Evolutionary conservation across 2,888 invertebrate genomes (phyloP), one percentile per base, ranked within the genome.

Genomic region (Thysanoteuthis rhombus): DNA sequence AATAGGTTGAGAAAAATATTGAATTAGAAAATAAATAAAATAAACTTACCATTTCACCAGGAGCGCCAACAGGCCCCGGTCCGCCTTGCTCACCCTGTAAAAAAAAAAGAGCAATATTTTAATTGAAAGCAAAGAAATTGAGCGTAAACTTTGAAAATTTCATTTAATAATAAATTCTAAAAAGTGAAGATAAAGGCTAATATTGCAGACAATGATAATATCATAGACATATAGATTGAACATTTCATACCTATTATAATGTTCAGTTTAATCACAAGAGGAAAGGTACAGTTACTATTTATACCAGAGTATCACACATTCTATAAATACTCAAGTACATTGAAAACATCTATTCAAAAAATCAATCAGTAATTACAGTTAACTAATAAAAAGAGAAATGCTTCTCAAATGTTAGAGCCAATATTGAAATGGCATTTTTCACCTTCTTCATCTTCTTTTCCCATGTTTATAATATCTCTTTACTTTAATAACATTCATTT

Each of bases 21-120:
- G 16, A 5, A 75, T n/a, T 12, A 10, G 16, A 75, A 22, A 89
- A 32, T 1, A 93, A 40, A 58, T 25, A 45, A 94, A 58, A 28
- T 47, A 90, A 19, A 94, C 95, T 95, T 94, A 96, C 98, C 98
- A 98, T 97, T 97, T 99, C 98, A 94, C 99, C 99, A 19, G 98
- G 97, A 93, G 98, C 97, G 90, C 98, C 98, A 1, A 98, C 98
- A 38, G 98, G 97, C 36, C 98, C 98, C 4, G 98, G 97, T 1
- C 98, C 98, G 0, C 98, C 98, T 95, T 98, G 98, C 95, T 98
- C 98, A 25, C 98, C 98, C 95, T 97, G 19, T 8, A 75, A 36
- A 36, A 75, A n/a, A n/a, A 52, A 47, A 47, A 52, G 36, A 75
- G 36, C 75, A n/a, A n/a, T n/a, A 75, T n/a, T 75, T 75, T 36